Base-by-base conservation (phyloP, 2,797 vertebrate species). In the Momotus momota region DNA sequence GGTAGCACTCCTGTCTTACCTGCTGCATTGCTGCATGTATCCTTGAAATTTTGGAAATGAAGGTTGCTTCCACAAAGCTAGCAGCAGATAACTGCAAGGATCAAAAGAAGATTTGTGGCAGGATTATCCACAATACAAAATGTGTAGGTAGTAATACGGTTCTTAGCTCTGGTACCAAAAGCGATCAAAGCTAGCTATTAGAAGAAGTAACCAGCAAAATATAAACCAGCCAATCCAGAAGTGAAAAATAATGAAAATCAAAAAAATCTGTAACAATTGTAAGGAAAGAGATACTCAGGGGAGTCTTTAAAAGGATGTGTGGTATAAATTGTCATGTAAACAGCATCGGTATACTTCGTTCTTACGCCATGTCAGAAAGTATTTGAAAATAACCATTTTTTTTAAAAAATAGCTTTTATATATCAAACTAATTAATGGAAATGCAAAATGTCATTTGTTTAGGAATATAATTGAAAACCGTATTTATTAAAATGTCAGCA, bases 101-200 rank as follows among this genome's bases (percentile, higher is more conserved):
- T 96, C 91, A 94, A 93, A 60, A 75, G 89, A 58, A 97, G 96
- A 96, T 94, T 95, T 96, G 93, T 72, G 93, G 82, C 62, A 72
- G 95, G 96, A 94, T 91, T 96, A 95, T 75, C 77, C 0, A 0
- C 90, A 86, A 91, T 84, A 81, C 0, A 1, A 91, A 90, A 88
- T 81, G n/a, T 86, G 85, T 73, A 91, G 82, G 79, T 86, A 94
- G 75, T 67, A 96, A 90, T 86, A 54, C 25, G 27, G 27, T 88
- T 91, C 82, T 96, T 91, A 88, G 58, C 62, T 91, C 65, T 79
- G 35, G 69, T 62, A 86, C 35, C 49, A 70, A 70, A 90, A 93
- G 58, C 75, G 87, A 94, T 93, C 80, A 83, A 91, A 93, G 55
- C 43, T 86, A 94, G 55, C 26, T 64, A 64, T 35, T 17, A 70